phyloP scores from a whole-genome alignment of 2,797 vertebrate species.

The Micropoecilia bifurca region DNA sequence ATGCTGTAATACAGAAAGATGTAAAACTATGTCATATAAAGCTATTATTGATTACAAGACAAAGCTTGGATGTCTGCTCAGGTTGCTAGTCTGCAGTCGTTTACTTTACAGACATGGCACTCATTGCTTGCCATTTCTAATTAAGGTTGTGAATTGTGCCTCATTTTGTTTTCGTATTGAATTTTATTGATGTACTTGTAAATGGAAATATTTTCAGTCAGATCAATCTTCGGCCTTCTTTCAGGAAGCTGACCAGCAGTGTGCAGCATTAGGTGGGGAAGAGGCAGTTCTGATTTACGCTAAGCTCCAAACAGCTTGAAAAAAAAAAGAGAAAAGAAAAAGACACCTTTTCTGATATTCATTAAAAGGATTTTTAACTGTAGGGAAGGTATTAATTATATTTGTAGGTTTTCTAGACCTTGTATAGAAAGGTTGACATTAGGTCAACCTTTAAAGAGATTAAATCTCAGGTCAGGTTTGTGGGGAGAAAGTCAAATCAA shows the following conservation, averaged over 20 bases:
- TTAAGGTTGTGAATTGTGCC: background rate
- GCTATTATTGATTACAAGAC: background rate
- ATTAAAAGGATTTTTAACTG: background rate
- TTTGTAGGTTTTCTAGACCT: background rate
- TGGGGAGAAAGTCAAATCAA: background rate
- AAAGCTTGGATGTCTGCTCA: background rate
- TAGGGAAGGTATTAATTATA: background rate
- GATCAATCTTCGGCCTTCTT: background rate
- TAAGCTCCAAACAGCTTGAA: background rate
- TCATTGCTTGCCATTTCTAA: background rate
- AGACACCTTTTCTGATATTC: background rate
- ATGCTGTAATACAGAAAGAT: background rate
- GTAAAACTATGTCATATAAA: background rate
- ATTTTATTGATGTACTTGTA: background rate
- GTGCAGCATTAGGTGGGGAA: background rate
- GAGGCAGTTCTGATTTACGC: no score
- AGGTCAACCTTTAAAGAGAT: background rate
- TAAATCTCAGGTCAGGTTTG: conserved; percentile 9
- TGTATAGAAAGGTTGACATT: no score
- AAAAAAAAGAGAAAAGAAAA: background rate
- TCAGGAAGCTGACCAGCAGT: background rate
- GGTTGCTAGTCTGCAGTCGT: background rate
- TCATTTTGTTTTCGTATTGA: background rate
- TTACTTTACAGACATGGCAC: background rate
- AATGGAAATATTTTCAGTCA: no score